Base-by-base conservation (phyloP, 2,888 invertebrate species). In the Troides aeacus region DNA sequence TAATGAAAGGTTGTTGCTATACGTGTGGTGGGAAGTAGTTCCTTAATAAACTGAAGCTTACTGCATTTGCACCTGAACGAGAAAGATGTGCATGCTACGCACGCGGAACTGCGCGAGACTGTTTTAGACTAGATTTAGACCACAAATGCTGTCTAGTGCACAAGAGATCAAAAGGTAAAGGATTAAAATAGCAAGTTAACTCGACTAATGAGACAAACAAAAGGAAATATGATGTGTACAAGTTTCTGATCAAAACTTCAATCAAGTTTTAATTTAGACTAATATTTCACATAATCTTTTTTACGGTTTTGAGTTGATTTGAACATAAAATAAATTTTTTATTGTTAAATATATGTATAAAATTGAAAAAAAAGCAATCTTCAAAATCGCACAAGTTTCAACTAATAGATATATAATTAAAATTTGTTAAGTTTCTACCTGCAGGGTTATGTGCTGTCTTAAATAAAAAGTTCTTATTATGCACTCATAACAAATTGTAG, bases 41-140 rank as follows among this genome's bases (percentile, higher is more conserved):
- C 64, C 36, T n/a, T 56, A 18, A 30, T 53, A 39, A 59, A 69
- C 69, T 70, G 69, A 68, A 60, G 62, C 68, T 66, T 68, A 59
- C 58, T 68, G 71, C 73, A 82, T 86, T 89, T 84, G 84, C 90
- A 92, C 91, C 92, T 91, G 90, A 88, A 64, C 24, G 66, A 60
- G 57, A 59, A 39, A 64, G 77, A 77, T 80, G 80, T 78, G 81
- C 80, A 76, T 75, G 82, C 82, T 79, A 84, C 83, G 84, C 80
- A 90, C 80, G 86, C 91, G 92, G 90, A 92, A 91, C 89, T 87
- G 82, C 77, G 77, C 79, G 77, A 74, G 82, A 86, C 89, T 90
- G 91, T 90, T 90, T 89, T 82, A 78, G 85, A 84, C 81, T 83
- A 83, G 82, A 88, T 89, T 85, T 86, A 88, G 90, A 89, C 89